Evolutionary conservation across 1,140 invertebrate genomes (phyloP).

Genomic region (Leguminivora glycinivorella): DNA sequence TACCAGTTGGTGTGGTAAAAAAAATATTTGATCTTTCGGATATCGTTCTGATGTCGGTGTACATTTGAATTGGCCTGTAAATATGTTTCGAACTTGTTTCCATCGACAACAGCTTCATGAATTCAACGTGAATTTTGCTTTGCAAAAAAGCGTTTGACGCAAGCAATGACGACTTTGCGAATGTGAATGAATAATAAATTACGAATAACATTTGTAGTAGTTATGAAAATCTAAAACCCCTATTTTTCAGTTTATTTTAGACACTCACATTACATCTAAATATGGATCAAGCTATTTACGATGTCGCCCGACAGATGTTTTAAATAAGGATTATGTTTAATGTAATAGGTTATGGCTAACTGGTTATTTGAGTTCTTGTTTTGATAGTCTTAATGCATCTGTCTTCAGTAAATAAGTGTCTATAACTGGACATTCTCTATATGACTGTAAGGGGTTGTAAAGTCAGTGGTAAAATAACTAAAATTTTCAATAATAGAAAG

Average conservation of each 20-base stretch:
- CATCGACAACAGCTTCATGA: conserved; percentile 5
- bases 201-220: background rate
- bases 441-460: too few relatives aligned
- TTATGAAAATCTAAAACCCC: conserved; percentile 5
- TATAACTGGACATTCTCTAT: background rate
- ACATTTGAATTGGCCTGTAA: background rate
- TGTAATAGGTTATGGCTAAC: conserved; percentile 20
- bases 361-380: conserved; percentile 24
- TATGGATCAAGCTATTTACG: conserved; percentile 21
- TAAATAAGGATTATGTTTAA: conserved; percentile 21
- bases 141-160: conserved; percentile 20
- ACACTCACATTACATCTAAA: conserved; percentile 6
- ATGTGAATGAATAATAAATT: conserved; percentile 28
- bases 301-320: conserved; percentile 18
- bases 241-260: conserved; percentile 12
- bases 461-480: too few relatives aligned
- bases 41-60: too few relatives aligned
- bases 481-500: too few relatives aligned
- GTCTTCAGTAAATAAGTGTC: background rate
- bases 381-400: conserved; percentile 13
- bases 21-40: too few relatives aligned
- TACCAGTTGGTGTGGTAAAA: too few relatives aligned
- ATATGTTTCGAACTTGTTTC: background rate
- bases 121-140: conserved; percentile 11
- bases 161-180: conserved; percentile 4